Percentiles rank a stretch among this genome's conserved stretches.
phyloP scores from a whole-genome alignment of 2,113 vertebrate genomes.

The Aleadryas rufinucha region DNA sequence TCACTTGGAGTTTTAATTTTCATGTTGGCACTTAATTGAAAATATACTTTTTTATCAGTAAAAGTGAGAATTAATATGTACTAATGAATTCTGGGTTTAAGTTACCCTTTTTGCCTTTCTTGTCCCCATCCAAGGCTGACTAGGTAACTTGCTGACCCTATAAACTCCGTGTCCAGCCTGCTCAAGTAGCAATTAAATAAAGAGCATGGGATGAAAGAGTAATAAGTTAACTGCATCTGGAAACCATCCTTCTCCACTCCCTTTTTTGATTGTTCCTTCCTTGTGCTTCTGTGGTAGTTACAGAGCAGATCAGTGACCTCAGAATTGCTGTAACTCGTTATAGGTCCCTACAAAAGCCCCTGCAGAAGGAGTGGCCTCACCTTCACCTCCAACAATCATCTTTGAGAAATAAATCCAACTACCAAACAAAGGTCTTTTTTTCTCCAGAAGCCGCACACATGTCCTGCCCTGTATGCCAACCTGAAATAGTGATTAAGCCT shows the following conservation, averaged over 20 bases:
- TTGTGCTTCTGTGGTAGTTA: neutral
- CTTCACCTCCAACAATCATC: neutral
- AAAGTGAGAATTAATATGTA: neutral
- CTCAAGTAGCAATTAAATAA: neutral
- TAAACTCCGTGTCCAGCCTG: neutral
- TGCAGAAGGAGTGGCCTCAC: neutral
- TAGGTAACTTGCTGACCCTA: neutral
- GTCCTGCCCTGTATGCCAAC: neutral
- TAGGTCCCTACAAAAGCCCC: neutral
- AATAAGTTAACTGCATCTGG: neutral
- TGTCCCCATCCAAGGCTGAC: neutral
- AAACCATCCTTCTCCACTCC: neutral
- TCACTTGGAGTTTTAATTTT: neutral
- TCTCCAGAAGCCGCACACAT: neutral
- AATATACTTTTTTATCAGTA: neutral
- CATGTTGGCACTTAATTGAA: neutral
- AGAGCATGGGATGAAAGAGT: neutral
- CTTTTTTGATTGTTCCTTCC: neutral
- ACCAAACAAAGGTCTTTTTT: neutral
- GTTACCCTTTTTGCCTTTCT: neutral
- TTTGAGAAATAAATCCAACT: neutral
- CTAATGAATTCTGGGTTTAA: neutral
- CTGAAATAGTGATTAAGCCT: neutral
- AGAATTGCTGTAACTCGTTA: neutral
- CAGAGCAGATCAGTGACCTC: neutral